Evolutionary conservation across 2,888 invertebrate genomes (phyloP).

Genomic region (Apamea monoglypha): DNA sequence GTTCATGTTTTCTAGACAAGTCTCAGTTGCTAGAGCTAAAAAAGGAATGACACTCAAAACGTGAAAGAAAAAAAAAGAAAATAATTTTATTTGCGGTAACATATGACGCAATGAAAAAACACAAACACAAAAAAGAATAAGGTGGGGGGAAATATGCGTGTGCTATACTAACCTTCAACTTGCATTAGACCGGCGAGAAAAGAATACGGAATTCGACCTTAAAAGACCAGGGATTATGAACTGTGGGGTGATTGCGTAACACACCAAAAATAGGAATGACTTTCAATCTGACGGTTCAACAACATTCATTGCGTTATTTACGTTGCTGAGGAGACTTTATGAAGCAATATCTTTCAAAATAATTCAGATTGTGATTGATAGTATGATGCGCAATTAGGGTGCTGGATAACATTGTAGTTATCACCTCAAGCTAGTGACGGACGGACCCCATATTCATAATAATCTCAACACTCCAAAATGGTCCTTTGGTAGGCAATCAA

Average conservation of each 20-base stretch:
- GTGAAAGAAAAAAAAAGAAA: background rate
- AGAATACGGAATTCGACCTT: background rate
- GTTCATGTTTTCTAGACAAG: background rate
- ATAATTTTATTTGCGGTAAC: background rate
- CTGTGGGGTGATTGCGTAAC: too few relatives aligned
- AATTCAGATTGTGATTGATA: too few relatives aligned
- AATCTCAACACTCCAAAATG: background rate
- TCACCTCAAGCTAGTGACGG: background rate
- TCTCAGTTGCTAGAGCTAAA: background rate
- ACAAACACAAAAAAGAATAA: background rate
- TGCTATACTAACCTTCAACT: background rate
- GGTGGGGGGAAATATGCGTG: background rate
- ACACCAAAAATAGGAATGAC: too few relatives aligned
- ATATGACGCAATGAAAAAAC: background rate
- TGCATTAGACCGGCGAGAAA: background rate
- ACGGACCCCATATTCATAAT: background rate
- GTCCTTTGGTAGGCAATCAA: background rate
- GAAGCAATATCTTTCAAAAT: too few relatives aligned
- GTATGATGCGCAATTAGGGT: too few relatives aligned
- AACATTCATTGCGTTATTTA: too few relatives aligned
- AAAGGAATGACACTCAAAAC: background rate
- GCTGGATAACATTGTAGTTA: background rate
- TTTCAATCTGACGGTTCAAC: too few relatives aligned
- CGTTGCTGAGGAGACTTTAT: too few relatives aligned
- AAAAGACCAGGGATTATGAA: background rate